phyloP scores from a whole-genome alignment of 2,888 invertebrate genomes.

The Cryptocheilus praepositus region DNA sequence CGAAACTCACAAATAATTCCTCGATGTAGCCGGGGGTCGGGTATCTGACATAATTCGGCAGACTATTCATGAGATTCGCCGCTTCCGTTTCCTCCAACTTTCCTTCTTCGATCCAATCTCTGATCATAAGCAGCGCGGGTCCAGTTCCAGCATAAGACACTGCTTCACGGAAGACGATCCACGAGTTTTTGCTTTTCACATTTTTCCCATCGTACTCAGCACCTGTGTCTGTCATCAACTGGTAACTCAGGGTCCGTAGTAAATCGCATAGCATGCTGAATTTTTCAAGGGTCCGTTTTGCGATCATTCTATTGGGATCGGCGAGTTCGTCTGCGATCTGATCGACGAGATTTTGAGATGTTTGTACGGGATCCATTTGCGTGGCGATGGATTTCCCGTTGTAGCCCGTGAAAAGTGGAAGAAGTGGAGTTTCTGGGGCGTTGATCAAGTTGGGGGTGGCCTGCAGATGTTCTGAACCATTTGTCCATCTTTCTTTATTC shows the following conservation, averaged over 20 bases:
- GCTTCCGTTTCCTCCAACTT: conserved; percentile 79
- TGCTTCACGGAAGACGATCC: conserved; percentile 82
- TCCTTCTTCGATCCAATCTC: conserved; percentile 78
- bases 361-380: conserved; percentile 61
- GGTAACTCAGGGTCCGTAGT: conserved; percentile 79
- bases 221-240: conserved; percentile 79
- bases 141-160: conserved; percentile 82
- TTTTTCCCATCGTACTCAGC: conserved; percentile 75
- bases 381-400: conserved; percentile 74
- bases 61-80: conserved; percentile 76
- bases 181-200: conserved; percentile 75
- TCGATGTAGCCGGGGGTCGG: conserved; percentile 81
- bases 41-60: conserved; percentile 77
- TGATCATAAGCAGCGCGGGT: conserved; percentile 80
- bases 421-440: conserved; percentile 75
- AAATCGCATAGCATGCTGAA: conserved; percentile 79
- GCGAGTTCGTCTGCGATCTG: conserved; percentile 80
- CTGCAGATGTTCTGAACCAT: conserved; percentile 51
- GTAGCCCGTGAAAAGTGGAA: conserved; percentile 76
- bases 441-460: conserved; percentile 68
- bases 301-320: conserved; percentile 78
- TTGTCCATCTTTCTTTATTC: too few relatives aligned
- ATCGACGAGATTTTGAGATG: conserved; percentile 72
- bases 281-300: conserved; percentile 79
- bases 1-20: conserved; percentile 78